Percentiles rank a stretch among this genome's conserved stretches.
Evolutionary conservation across 2,888 invertebrate species (phyloP).

Genomic region (Andrena hattorfiana): DNA sequence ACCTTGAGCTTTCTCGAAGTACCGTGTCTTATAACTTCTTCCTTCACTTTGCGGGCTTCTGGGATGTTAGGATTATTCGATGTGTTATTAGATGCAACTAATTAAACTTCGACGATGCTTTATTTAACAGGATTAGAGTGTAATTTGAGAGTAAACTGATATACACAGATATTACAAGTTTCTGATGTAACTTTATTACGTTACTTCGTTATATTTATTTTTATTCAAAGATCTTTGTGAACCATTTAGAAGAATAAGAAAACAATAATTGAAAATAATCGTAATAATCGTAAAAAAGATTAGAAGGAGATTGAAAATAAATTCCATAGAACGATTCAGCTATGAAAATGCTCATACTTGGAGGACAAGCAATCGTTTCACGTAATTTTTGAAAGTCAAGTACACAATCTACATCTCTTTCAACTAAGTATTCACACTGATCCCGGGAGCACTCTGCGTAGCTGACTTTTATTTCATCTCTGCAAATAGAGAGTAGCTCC

Average conservation of each 20-base stretch:
- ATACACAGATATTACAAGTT: too few species aligned
- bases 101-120: too few species aligned
- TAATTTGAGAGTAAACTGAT: too few species aligned
- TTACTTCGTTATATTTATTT: too few species aligned
- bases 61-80: not conserved
- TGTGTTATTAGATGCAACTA: constrained; percentile 3
- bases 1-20: constrained; percentile 39
- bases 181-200: too few species aligned
- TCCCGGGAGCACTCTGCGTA: not conserved
- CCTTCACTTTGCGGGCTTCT: constrained; percentile 23
- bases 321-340: not conserved
- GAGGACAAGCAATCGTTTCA: not conserved
- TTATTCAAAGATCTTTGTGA: too few species aligned
- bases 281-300: too few species aligned
- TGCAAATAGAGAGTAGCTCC: not conserved
- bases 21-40: too few species aligned
- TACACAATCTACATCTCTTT: not conserved
- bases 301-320: not conserved
- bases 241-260: too few species aligned
- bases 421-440: not conserved
- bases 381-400: too few species aligned
- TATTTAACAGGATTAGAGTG: too few species aligned
- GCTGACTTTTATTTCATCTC: not conserved
- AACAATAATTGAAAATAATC: too few species aligned
- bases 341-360: not conserved